These are phyloP conservation scores for Autographa gamma DNA, from an alignment of 2,888 invertebrate species.

Conservation along the genomic window DNA sequence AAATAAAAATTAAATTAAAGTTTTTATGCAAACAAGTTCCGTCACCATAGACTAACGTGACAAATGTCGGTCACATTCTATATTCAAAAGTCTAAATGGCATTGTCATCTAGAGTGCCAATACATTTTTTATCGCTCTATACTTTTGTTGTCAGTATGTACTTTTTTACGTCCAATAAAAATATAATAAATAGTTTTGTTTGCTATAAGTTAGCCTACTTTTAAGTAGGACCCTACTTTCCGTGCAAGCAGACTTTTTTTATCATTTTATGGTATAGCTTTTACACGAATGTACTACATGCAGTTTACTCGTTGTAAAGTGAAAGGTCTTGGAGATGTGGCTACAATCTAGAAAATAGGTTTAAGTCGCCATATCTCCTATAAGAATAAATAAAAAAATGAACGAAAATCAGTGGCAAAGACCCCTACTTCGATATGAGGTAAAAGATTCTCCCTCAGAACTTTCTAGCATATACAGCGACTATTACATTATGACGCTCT, in stretches of 20 bases:
- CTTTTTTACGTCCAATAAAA: too few relatives aligned
- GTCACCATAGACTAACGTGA: constrained; percentile 16
- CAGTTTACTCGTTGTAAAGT: too few relatives aligned
- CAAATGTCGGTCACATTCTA: constrained; percentile 27
- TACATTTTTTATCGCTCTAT: constrained; percentile 42
- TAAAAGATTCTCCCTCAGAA: too few relatives aligned
- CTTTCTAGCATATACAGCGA: too few relatives aligned
- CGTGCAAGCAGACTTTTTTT: constrained; percentile 27
- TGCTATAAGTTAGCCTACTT: constrained; percentile 9
- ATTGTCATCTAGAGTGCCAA: constrained; percentile 33
- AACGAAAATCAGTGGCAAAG: too few relatives aligned
- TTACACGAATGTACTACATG: too few relatives aligned
- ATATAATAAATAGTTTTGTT: too few relatives aligned
- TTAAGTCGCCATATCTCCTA: too few relatives aligned
- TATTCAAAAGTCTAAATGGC: constrained; percentile 13
- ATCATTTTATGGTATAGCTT: constrained; percentile 11
- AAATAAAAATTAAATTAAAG: constrained; percentile 16
- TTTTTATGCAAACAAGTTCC: constrained; percentile 19
- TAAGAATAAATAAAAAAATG: too few relatives aligned
- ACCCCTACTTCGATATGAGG: too few relatives aligned
- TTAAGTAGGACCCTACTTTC: constrained; percentile 54
- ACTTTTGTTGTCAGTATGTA: constrained; percentile 18
- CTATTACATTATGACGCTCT: background rate
- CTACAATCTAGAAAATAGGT: too few relatives aligned
- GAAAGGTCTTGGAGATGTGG: too few relatives aligned